Base-by-base conservation (phyloP, 2,113 vertebrate genomes). In the Gallinago jamesoni region DNA sequence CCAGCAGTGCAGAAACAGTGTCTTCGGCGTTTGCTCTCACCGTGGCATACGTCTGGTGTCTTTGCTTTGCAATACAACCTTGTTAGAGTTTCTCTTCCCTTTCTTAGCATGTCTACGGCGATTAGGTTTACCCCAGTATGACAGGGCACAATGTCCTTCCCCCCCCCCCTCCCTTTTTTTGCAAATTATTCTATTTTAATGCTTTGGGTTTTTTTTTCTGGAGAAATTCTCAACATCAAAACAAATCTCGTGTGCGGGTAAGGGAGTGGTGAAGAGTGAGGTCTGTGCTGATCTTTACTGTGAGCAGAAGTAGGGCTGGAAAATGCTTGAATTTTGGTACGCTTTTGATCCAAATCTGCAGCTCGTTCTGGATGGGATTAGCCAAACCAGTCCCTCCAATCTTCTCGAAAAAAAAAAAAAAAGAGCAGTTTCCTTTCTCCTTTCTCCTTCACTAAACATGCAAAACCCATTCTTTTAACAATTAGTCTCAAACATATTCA, bases 171-270 rank as follows among this genome's bases (percentile, higher is more conserved):
- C 8, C 9, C 15, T 47, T 48, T 73, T 86, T 74, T 62, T 86
- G 66, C 43, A 89, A 87, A 85, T 55, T 30, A 57, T 83, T 93
- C 63, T 85, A 25, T 94, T 93, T 90, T 43, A 50, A 50, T 22
- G 39, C 16, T 55, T 76, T 48, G 2, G 53, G 53, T 6, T 70
- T 57, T 76, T 45, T 45, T 78, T 67, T 24, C 57, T 73, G 67
- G 47, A 66, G 62, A 91, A 78, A 48, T 83, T 89, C 74, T 95
- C 57, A 30, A 5, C 62, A 73, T 69, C 33, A n/a, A 82, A 87
- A 75, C 77, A 69, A 78, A 56, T 17, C 37, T 25, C 6, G 22
- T 45, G n/a, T 62, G 43, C 47, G 84, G 43, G 52, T 75, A 75
- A 78, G 50, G 56, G 80, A 37, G 50, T 2, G 23, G 23, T 28